Evolutionary conservation across 1,140 invertebrate species (phyloP).

Genomic region (Aphaenogaster ashmeadi): DNA sequence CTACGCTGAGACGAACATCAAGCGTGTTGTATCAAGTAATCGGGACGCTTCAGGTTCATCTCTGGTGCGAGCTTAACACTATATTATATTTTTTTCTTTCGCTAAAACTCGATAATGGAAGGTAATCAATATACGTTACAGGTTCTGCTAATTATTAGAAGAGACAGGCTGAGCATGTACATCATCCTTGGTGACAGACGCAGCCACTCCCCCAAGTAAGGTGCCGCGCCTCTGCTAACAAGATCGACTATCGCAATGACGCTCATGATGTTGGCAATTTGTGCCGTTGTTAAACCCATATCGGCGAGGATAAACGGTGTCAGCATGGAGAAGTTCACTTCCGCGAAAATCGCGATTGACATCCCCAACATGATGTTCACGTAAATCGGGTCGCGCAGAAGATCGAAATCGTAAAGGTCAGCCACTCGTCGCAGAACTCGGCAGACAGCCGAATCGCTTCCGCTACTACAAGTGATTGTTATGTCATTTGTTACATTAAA

Average conservation of each 20-base stretch:
- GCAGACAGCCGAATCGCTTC: neutral
- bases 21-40: too few species aligned
- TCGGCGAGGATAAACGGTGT: conserved; percentile 90
- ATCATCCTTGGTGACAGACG: conserved; percentile 90
- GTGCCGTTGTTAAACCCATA: conserved; percentile 86
- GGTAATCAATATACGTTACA: conserved; percentile 85
- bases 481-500: neutral
- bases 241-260: conserved; percentile 88
- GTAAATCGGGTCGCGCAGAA: conserved; percentile 88
- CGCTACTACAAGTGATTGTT: conserved; percentile 19
- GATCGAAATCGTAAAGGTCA: conserved; percentile 87
- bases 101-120: conserved; percentile 8
- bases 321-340: conserved; percentile 90
- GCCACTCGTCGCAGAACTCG: conserved; percentile 73
- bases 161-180: conserved; percentile 90
- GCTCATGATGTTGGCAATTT: conserved; percentile 89
- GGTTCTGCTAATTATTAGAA: conserved; percentile 89
- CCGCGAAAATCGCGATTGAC: conserved; percentile 90
- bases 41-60: too few species aligned
- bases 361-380: conserved; percentile 91
- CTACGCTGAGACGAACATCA: too few species aligned
- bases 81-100: neutral
- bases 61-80: too few species aligned
- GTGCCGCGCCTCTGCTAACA: conserved; percentile 88
- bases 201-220: conserved; percentile 89